Conservation (phyloP, 2,113 vertebrate species). For the Tricholaema leucomelas region DNA sequence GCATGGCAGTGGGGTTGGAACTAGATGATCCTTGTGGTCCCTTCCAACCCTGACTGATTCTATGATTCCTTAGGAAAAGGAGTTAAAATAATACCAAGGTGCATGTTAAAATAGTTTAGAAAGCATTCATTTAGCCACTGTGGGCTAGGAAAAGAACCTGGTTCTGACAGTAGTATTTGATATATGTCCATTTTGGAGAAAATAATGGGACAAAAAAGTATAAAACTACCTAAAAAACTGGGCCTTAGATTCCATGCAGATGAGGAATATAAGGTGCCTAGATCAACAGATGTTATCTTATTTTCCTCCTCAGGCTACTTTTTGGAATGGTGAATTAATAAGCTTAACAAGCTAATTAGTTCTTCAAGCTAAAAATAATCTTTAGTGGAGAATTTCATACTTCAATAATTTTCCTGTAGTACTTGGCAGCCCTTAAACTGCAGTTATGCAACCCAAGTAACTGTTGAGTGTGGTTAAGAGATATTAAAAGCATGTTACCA, state of each 20-base stretch:
- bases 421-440: not conserved
- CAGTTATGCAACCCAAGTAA: not conserved
- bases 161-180: not conserved
- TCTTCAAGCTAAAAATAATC: not conserved
- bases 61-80: not conserved
- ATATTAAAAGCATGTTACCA: not conserved
- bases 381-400: not conserved
- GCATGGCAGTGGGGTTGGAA: too few species aligned
- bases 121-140: not conserved
- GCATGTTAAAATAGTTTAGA: not conserved
- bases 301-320: not conserved
- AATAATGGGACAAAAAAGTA: not conserved
- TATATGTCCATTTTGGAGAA: not conserved
- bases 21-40: too few species aligned
- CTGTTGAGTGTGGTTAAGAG: not conserved
- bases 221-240: not conserved
- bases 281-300: not conserved
- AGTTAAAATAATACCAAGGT: not conserved
- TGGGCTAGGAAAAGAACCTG: not conserved
- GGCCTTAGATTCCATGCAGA: not conserved
- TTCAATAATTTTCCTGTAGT: not conserved
- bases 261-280: not conserved
- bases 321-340: not conserved
- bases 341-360: not conserved
- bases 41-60: too few species aligned